These are phyloP conservation scores for Pristionchus japonicus DNA, from an alignment of 2,888 invertebrate genomes.

Conservation along the genomic window DNA sequence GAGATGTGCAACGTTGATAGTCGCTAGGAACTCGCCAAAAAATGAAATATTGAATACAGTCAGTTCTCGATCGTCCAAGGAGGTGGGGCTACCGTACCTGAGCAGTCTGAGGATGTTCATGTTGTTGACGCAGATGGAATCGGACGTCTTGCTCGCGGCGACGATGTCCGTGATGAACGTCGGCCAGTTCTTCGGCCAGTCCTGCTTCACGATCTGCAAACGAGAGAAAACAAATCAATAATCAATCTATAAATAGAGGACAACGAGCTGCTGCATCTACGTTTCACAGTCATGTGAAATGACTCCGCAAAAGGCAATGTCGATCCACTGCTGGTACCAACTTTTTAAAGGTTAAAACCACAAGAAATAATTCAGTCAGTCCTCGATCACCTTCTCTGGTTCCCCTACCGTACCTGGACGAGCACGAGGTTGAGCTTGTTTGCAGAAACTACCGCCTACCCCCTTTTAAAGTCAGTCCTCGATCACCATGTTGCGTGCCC, in stretches of 20 bases:
- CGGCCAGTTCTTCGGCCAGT: constrained; percentile 99
- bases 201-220: constrained; percentile 91
- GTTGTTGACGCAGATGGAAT: constrained; percentile 98
- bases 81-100: constrained; percentile 77
- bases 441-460: no score
- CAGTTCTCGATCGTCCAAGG: neutral
- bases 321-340: neutral
- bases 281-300: neutral
- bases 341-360: neutral
- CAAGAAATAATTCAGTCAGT: no score
- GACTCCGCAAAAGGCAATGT: no score
- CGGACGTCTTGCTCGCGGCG: constrained; percentile 98
- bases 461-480: neutral
- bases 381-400: neutral
- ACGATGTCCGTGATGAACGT: constrained; percentile 99
- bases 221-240: no score
- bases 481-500: neutral
- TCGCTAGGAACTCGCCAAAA: neutral
- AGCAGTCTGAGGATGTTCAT: constrained; percentile 97
- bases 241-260: no score
- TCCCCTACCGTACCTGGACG: neutral
- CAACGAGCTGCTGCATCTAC: neutral
- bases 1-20: no score
- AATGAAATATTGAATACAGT: neutral
- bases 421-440: neutral